Evolutionary conservation across 2,888 invertebrate genomes (phyloP).

Genomic region (Dryadula phaetusa): DNA sequence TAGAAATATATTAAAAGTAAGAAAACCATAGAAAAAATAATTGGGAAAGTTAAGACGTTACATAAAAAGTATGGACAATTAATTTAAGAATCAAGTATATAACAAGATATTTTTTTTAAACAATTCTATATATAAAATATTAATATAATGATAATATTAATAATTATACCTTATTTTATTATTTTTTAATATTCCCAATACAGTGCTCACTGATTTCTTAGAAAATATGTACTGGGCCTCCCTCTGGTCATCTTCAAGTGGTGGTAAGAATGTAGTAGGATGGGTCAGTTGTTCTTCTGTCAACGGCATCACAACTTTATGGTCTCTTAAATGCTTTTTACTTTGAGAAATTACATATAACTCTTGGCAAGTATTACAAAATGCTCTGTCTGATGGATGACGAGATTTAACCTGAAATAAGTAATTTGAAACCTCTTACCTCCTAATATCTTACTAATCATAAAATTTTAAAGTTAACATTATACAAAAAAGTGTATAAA

Average conservation of each 20-base stretch:
- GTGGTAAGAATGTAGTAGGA: slow-evolving; percentile 88
- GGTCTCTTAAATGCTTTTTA: slow-evolving; percentile 84
- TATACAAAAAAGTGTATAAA: too few species aligned
- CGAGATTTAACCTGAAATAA: slow-evolving; percentile 69
- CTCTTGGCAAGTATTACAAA: slow-evolving; percentile 86
- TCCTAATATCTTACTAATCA: background rate
- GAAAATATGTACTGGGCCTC: slow-evolving; percentile 96
- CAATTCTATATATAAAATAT: too few species aligned
- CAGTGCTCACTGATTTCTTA: slow-evolving; percentile 85
- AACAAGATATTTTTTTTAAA: too few species aligned
- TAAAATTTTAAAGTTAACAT: too few species aligned
- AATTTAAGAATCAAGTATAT: too few species aligned
- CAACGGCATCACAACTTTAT: slow-evolving; percentile 76
- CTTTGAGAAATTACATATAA: slow-evolving; percentile 73
- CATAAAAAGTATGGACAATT: too few species aligned
- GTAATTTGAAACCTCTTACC: slow-evolving; percentile 25
- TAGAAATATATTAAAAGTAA: background rate
- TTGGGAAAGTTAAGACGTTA: too few species aligned
- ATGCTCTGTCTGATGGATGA: slow-evolving; percentile 79
- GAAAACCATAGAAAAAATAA: too few species aligned
- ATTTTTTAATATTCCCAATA: slow-evolving; percentile 85
- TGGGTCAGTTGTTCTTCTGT: slow-evolving; percentile 83
- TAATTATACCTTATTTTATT: slow-evolving; percentile 82
- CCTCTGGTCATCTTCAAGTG: slow-evolving; percentile 89
- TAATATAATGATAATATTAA: too few species aligned